Evolutionary conservation across 2,797 vertebrate genomes (phyloP).

Genomic region (Ficedula albicollis): DNA sequence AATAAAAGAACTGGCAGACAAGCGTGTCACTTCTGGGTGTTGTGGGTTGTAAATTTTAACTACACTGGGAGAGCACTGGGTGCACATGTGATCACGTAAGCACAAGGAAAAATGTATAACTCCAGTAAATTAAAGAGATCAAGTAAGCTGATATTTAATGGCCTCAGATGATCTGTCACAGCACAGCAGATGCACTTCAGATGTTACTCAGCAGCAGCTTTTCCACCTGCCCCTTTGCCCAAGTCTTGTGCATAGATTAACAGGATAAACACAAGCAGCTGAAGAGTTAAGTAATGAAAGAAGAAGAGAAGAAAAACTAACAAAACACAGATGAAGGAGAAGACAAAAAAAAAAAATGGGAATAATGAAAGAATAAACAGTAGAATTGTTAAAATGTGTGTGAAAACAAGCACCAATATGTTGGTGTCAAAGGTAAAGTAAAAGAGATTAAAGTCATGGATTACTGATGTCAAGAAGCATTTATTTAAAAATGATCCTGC

Average conservation of each 20-base stretch:
- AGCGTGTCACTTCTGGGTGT: background rate
- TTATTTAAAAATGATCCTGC: slow-evolving; percentile 33
- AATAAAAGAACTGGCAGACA: background rate
- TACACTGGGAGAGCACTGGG: background rate
- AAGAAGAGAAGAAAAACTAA: background rate
- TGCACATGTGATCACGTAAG: background rate
- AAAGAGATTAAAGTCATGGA: slow-evolving; percentile 21
- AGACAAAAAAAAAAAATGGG: background rate
- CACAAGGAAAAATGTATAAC: background rate
- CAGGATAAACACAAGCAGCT: background rate
- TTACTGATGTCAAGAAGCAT: slow-evolving; percentile 31
- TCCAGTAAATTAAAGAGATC: background rate
- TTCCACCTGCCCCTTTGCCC: background rate
- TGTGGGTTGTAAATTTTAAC: background rate
- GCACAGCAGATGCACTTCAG: background rate
- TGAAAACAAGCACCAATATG: background rate
- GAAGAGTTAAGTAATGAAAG: background rate
- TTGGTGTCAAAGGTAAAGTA: slow-evolving; percentile 17
- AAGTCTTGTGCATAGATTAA: background rate
- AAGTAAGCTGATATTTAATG: background rate
- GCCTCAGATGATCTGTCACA: background rate
- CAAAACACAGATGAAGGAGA: background rate
- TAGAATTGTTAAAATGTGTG: background rate
- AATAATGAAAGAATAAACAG: slow-evolving; percentile 22
- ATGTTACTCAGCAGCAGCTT: background rate